Percentiles rank a stretch among this genome's conserved stretches.
These are phyloP conservation scores for Crocodylus rhombifer DNA, from an alignment of 2,797 vertebrate genomes.

Conservation along the genomic window DNA sequence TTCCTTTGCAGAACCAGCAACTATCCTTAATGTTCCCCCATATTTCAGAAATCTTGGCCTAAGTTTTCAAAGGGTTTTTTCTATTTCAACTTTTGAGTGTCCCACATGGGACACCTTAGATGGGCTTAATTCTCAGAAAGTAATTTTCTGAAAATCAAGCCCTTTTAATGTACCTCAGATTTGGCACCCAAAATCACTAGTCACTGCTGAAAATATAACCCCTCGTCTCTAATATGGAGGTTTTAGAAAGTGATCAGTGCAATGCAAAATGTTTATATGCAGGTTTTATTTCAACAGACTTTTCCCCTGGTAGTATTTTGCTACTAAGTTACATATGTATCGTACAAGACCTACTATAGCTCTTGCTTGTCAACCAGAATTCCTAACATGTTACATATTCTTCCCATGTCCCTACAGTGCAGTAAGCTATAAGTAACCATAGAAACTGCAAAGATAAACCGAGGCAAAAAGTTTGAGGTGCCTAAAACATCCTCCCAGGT, in stretches of 20 bases:
- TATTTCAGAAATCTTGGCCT: neutral
- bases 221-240: neutral
- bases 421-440: neutral
- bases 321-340: neutral
- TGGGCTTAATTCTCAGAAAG: neutral
- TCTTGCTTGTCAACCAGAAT: neutral
- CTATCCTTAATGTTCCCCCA: neutral
- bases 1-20: neutral
- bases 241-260: neutral
- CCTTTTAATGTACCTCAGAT: neutral
- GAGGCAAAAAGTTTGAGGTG: neutral
- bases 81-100: neutral
- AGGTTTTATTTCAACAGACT: neutral
- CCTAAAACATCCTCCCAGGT: neutral
- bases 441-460: neutral
- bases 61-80: neutral
- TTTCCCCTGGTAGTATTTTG: slow-evolving; percentile 5
- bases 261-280: neutral
- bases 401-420: neutral
- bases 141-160: neutral
- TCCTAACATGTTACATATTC: neutral
- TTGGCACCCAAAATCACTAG: rapidly evolving
- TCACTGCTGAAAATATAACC: neutral
- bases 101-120: neutral
- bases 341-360: neutral